Evolutionary conservation across 2,797 vertebrate genomes (phyloP).

Genomic region (Antennarius maculatus): DNA sequence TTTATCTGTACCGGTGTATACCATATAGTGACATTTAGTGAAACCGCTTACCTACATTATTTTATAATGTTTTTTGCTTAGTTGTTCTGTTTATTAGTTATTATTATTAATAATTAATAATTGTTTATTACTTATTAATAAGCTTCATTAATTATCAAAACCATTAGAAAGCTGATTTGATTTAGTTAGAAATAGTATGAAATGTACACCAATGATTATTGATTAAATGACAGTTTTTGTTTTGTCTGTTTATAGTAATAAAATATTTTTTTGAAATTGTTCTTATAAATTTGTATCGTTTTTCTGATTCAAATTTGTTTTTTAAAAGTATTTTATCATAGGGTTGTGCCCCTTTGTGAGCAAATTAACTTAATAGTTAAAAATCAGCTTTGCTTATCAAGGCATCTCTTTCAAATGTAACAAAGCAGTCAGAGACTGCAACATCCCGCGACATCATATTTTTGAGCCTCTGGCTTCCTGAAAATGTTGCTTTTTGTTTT

Average conservation of each 20-base stretch:
- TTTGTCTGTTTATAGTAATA: conserved; percentile 52
- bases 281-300: conserved; percentile 18
- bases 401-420: no score
- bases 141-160: neutral
- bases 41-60: neutral
- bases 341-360: no score
- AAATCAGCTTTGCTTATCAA: no score
- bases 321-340: no score
- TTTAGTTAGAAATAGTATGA: neutral
- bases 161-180: neutral
- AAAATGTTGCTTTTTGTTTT: no score
- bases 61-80: conserved; percentile 10
- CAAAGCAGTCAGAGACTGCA: no score
- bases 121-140: conserved; percentile 8
- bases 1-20: conserved; percentile 40
- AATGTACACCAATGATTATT: neutral
- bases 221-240: conserved; percentile 2
- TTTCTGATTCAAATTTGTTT: neutral
- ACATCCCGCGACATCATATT: no score
- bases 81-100: neutral
- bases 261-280: conserved; percentile 52
- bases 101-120: neutral
- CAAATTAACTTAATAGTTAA: no score
- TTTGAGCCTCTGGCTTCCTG: no score
- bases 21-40: neutral